These are phyloP conservation scores for Acrossocheilus wenchowensis DNA, from an alignment of 2,797 vertebrate genomes.

Conservation along the genomic window DNA sequence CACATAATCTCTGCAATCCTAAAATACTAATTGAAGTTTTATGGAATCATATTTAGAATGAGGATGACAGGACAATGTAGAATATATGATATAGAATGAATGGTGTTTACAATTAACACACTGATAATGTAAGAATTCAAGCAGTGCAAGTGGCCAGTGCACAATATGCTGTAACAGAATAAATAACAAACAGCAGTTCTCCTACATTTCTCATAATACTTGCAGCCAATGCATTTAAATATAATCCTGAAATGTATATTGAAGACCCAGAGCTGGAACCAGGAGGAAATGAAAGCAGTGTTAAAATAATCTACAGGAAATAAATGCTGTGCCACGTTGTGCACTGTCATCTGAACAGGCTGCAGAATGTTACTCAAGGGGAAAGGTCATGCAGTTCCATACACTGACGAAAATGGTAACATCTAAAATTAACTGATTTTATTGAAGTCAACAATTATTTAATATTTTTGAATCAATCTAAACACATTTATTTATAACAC, in stretches of 20 bases:
- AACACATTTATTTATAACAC: neutral
- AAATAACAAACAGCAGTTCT: neutral
- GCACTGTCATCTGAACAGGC: neutral
- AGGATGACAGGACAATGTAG: neutral
- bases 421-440: neutral
- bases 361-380: neutral
- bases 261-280: neutral
- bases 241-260: neutral
- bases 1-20: neutral
- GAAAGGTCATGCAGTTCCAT: neutral
- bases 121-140: neutral
- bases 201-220: neutral
- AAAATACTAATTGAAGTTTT: neutral
- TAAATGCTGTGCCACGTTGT: neutral
- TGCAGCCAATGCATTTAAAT: neutral
- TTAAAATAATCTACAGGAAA: conserved; percentile 15
- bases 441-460: neutral
- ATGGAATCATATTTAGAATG: neutral
- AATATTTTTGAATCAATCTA: neutral
- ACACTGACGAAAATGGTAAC: neutral
- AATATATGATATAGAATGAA: neutral
- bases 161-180: neutral
- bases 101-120: neutral
- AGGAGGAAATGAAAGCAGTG: neutral
- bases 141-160: neutral